phyloP scores from a whole-genome alignment of 2,888 invertebrate species.

The Pandemis heparana region DNA sequence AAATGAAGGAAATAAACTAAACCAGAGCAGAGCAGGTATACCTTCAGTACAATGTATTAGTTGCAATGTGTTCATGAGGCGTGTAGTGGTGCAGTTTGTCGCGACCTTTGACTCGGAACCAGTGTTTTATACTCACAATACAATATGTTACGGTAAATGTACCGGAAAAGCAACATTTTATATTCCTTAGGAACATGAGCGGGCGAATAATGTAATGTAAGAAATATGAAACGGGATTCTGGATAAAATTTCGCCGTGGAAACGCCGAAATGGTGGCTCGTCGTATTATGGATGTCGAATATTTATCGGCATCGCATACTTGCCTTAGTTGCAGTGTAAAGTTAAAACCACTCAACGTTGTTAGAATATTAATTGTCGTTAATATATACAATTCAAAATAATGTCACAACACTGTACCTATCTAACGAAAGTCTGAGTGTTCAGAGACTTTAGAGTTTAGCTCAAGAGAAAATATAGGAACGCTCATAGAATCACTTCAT shows the following conservation, averaged over 20 bases:
- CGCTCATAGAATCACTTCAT: no score
- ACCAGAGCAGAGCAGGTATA: conserved; percentile 6
- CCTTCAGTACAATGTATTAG: conserved; percentile 25
- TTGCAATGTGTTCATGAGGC: conserved; percentile 30
- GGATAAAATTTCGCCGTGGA: conserved; percentile 6
- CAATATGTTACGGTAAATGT: conserved; percentile 39
- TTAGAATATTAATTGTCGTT: not conserved
- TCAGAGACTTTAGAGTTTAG: no score
- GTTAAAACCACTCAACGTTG: not conserved
- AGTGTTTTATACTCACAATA: conserved; percentile 39
- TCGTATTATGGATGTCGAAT: conserved; percentile 1
- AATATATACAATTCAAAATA: no score
- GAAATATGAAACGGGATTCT: conserved; percentile 16
- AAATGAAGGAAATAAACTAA: not conserved
- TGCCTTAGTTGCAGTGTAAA: not conserved
- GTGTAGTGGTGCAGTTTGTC: conserved; percentile 45
- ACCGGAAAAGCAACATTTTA: conserved; percentile 34
- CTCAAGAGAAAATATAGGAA: no score
- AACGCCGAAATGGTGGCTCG: conserved; percentile 5
- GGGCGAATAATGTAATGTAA: conserved; percentile 3
- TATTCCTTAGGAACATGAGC: conserved; percentile 7
- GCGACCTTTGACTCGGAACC: conserved; percentile 48
- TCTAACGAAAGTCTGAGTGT: no score
- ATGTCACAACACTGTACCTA: no score
- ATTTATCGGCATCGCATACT: not conserved